Evolutionary conservation across 2,113 vertebrate genomes (phyloP).

Genomic region (Pelusios castaneus): DNA sequence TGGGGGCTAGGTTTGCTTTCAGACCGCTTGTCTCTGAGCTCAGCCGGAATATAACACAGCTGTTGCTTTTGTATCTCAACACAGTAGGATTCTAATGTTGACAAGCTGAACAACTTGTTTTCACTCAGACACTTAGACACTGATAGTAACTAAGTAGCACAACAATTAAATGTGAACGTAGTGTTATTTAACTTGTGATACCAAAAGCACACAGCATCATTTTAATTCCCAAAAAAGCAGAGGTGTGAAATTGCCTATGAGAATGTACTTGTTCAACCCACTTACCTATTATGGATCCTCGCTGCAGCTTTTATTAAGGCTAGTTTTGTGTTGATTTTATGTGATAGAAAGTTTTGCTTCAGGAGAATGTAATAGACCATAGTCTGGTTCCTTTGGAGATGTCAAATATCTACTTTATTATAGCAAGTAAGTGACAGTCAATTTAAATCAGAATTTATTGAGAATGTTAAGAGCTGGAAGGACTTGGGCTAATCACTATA

Average conservation of each 20-base stretch:
- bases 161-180: background rate
- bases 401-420: conserved; percentile 83
- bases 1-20: conserved; percentile 15
- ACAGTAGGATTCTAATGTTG: background rate
- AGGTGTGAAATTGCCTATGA: background rate
- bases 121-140: conserved; percentile 3
- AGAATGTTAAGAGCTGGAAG: conserved; percentile 84
- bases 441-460: conserved; percentile 87
- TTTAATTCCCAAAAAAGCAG: conserved; percentile 11
- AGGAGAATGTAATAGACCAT: conserved; percentile 61
- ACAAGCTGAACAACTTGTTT: conserved; percentile 8
- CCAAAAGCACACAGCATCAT: background rate
- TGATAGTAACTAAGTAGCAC: conserved; percentile 3
- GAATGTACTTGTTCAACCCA: background rate
- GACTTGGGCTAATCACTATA: conserved; percentile 84
- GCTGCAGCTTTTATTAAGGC: background rate
- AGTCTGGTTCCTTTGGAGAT: conserved; percentile 70
- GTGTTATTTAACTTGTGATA: conserved; percentile 17
- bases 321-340: conserved; percentile 54
- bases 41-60: conserved; percentile 17
- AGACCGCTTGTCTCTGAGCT: conserved; percentile 32
- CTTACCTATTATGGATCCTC: conserved; percentile 4
- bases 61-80: conserved; percentile 8
- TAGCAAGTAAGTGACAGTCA: conserved; percentile 82
- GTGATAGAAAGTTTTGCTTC: conserved; percentile 21